Base-by-base conservation (phyloP, 2,888 invertebrate genomes). In the Mesorhabditis sp. region DNA sequence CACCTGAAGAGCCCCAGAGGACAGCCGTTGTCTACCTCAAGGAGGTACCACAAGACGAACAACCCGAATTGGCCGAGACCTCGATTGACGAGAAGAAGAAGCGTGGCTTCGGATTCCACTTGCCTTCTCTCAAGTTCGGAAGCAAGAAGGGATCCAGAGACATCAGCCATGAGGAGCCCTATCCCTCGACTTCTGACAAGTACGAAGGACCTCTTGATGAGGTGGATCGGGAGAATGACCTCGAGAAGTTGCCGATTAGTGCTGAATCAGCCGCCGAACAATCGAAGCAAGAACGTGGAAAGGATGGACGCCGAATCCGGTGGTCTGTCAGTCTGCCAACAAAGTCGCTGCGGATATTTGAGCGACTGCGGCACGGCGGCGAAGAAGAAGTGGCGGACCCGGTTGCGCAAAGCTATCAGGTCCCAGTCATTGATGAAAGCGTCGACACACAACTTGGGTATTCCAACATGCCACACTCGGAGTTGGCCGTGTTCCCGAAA, bases 131-230 rank as follows among this genome's bases (percentile, higher is more conserved):
- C 62, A 62, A 67, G 43, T 4, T 28, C 13, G 41, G 72, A 72
- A 65, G 62, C 70, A 42, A 70, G 71, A 68, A 42, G 43, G 10
- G 69, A 70, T 28, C 28, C 28, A 28, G 2, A 2, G 28, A 28
- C 28, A 28, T 28, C 28, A 28, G 28, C 28, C 28, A 28, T 28
- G 45, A 15, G 65, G 28, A 41, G 43, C 42, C 45, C 15, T 10
- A 72, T 74, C 6, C 61, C 67, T 0, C 72, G 72, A 41, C 63
- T 68, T 50, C 61, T 5, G 67, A 67, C n/a, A n/a, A 58, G 13
- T 70, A 68, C 67, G 61, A 68, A 45, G 70, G 70, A 43, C 67
- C 67, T n/a, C 45, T 70, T 43, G 61, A 70, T 43, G 45, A 28
- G n/a, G 42, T 50, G n/a, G 61, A 61, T 42, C 66, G 62, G 3